Evolutionary conservation across 2,797 vertebrate genomes (phyloP), one percentile per base, ranked within the genome.

Genomic region (Propithecus perrieri): DNA sequence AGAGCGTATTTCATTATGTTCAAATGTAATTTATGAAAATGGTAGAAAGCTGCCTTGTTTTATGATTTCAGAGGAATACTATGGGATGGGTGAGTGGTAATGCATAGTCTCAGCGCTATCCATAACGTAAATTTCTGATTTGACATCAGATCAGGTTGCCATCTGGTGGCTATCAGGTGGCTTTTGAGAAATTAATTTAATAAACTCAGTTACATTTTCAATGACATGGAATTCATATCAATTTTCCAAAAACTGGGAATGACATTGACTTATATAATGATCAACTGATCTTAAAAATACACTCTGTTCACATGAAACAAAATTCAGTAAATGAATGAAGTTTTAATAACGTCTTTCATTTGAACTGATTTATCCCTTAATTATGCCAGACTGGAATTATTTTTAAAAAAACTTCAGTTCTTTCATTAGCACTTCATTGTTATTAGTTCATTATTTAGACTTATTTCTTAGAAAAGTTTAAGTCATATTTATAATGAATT

Each of bases 321-420:
- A 95, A 83, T 92, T 95, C 69, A 93, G 72, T 93, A 80, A 96
- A 85, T 86, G 75, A 95, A 74, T 79, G 72, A 96, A 96, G 84
- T 95, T 95, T 95, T 96, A 95, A 78, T 91, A 94, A 85, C 92
- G 90, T 96, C 69, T 96, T 98, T 97, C 91, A 92, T 94, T 94
- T 94, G 85, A 95, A 96, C 80, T 97, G 85, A 91, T 90, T 97
- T 96, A 75, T 94, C n/a, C 79, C 89, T 97, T 94, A 91, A 96
- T 95, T 92, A 95, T 92, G 20, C 24, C 85, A 92, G 89, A 91
- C 85, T 75, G 63, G 46, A 95, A 88, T 90, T 87, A 75, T 35
- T 28, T 1, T 1, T 89, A 89, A 75, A 94, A 86, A 75, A 53
- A 26, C 38, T 69, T 89, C 83, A 24, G n/a, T 95, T 79, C 65